Evolutionary conservation across 2,888 invertebrate species (phyloP), one percentile per base, ranked within the genome.

Genomic region (Lasioglossum calceatum): DNA sequence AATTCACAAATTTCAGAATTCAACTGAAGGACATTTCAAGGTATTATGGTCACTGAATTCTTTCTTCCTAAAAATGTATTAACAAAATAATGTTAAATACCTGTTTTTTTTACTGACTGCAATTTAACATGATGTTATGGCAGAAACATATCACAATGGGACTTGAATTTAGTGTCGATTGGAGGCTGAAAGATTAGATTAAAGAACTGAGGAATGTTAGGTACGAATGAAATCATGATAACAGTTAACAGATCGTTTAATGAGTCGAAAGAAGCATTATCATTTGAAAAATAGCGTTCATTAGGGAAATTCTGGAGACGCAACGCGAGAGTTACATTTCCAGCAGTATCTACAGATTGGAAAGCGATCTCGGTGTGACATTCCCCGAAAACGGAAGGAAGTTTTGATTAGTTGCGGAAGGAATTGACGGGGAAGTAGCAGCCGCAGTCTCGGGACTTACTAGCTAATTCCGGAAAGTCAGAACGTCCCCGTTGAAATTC

Each of bases 331-430:
- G 47, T 50, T 44, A 7, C 50, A 36, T 72, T 44, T n/a, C 32
- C 27, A 19, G 39, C 70, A 19, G 19, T 27, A 47, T 77, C 42
- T 36, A 19, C 75, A 64, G 70, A 91, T 90, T 76, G 91, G 76
- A 85, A 89, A 86, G 76, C 73, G 73, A 67, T 74, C 77, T 50
- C 42, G 61, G 64, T 70, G 85, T 78, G 82, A 82, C 84, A 47
- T 86, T 70, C 74, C 36, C 50, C 72, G 84, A 84, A 92, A 91
- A 88, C 91, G 89, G 82, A 83, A 72, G 87, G 90, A 92, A 93
- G 93, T 93, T 93, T 92, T 93, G 92, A 93, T 93, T 93, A 92
- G 93, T 92, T 92, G 90, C 90, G 84, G 80, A 89, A 86, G 91
- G 91, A 93, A 91, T 92, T 93, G 91, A 92, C 91, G 92, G 90